These are phyloP conservation scores for Epizoanthus illoricatus DNA, from an alignment of 92 coral and sea anemone genomes.

Conservation along the genomic window DNA sequence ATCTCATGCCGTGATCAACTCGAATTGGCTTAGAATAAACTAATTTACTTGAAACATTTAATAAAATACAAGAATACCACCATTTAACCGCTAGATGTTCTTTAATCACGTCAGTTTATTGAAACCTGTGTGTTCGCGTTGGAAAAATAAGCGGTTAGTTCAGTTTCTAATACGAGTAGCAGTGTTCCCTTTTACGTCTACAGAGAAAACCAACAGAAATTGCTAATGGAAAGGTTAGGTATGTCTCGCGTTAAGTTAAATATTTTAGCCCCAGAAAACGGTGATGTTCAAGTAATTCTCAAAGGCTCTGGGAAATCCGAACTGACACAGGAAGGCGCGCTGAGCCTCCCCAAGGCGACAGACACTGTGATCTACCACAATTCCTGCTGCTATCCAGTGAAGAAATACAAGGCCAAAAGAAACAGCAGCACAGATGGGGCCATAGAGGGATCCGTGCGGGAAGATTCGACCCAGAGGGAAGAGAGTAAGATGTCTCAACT, in stretches of 20 bases:
- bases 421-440: background rate
- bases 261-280: slow-evolving; percentile 32
- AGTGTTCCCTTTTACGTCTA: no score
- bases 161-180: background rate
- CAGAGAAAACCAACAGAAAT: no score
- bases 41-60: slow-evolving; percentile 24
- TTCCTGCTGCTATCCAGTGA: slow-evolving; percentile 4
- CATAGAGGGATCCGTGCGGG: slow-evolving; percentile 1
- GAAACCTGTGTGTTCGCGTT: background rate
- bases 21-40: slow-evolving; percentile 6
- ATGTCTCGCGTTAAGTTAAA: slow-evolving; percentile 33
- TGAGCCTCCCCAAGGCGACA: slow-evolving; percentile 32
- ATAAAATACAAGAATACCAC: background rate
- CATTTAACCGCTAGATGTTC: no score
- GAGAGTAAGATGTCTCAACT: slow-evolving; percentile 57
- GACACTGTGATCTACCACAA: slow-evolving; percentile 38
- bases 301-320: slow-evolving; percentile 21
- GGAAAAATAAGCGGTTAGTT: background rate
- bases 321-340: slow-evolving; percentile 5
- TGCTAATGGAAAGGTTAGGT: no score
- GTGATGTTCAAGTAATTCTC: slow-evolving; percentile 34
- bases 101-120: background rate
- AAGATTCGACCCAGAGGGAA: slow-evolving; percentile 54
- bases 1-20: background rate
- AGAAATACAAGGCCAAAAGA: background rate